Percentiles rank a stretch among this genome's conserved stretches.
Conservation (phyloP, 2,797 vertebrate species). For the Chloroceryle inda region DNA sequence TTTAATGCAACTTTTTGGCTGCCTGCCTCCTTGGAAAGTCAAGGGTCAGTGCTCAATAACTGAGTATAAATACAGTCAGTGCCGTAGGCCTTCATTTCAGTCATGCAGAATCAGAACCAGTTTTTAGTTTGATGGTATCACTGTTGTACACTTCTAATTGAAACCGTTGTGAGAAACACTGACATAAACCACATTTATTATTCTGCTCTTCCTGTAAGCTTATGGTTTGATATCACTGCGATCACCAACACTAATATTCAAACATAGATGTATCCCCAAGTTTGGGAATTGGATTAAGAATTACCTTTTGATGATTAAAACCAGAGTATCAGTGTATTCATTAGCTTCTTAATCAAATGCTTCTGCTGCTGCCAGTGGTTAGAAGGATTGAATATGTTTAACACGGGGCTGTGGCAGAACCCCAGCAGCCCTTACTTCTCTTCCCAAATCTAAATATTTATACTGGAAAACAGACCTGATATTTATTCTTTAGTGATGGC, state of each 20-base stretch:
- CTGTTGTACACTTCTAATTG: constrained; percentile 74
- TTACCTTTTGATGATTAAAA: constrained; percentile 60
- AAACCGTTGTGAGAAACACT: constrained; percentile 65
- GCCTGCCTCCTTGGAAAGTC: constrained; percentile 53
- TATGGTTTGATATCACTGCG: constrained; percentile 36
- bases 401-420: background rate
- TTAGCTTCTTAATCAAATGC: constrained; percentile 51
- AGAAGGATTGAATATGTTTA: constrained; percentile 48
- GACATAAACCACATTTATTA: constrained; percentile 69
- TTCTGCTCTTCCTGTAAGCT: constrained; percentile 54
- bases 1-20: constrained; percentile 80
- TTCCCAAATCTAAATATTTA: background rate
- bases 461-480: background rate
- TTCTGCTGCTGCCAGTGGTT: constrained; percentile 44
- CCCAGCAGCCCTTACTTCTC: background rate
- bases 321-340: constrained; percentile 16
- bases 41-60: constrained; percentile 72
- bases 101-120: constrained; percentile 76
- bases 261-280: background rate
- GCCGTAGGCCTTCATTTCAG: constrained; percentile 49
- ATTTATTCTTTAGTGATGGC: background rate
- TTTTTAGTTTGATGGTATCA: constrained; percentile 75
- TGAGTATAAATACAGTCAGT: constrained; percentile 71
- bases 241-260: constrained; percentile 40
- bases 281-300: constrained; percentile 38